Evolutionary conservation across 2,113 vertebrate species (phyloP).

Genomic region (Burhinus bistriatus): DNA sequence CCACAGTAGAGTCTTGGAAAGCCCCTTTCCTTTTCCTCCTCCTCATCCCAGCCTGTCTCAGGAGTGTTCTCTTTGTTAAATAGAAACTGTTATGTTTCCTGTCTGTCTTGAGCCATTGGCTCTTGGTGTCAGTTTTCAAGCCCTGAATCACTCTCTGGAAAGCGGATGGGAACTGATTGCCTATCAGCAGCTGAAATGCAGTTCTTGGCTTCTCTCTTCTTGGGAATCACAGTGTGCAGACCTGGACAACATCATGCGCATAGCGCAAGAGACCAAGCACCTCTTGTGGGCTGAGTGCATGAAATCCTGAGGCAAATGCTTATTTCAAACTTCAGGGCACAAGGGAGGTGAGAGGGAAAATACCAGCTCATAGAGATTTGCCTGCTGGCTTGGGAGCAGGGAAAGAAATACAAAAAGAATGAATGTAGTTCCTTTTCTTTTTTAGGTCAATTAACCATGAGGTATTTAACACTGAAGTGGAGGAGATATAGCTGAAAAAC

Average conservation of each 20-base stretch:
- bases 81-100: background rate
- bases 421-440: background rate
- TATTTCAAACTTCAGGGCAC: background rate
- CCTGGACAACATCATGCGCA: background rate
- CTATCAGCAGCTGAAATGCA: constrained; percentile 36
- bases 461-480: background rate
- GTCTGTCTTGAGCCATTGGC: background rate
- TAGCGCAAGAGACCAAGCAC: background rate
- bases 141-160: background rate
- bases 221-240: background rate
- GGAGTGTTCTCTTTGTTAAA: background rate
- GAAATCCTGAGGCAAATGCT: background rate
- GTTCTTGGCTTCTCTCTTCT: background rate
- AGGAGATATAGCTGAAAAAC: background rate
- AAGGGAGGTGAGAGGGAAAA: background rate
- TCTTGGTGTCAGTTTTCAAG: background rate
- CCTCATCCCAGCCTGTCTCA: background rate
- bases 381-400: background rate
- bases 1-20: background rate
- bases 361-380: background rate
- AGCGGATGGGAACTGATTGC: background rate
- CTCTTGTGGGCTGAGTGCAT: background rate
- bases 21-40: background rate
- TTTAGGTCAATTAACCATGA: background rate
- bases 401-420: background rate